phyloP scores from a whole-genome alignment of 30 jellyfish, hydroid and myxozoan species.

The Mastigias papua region DNA sequence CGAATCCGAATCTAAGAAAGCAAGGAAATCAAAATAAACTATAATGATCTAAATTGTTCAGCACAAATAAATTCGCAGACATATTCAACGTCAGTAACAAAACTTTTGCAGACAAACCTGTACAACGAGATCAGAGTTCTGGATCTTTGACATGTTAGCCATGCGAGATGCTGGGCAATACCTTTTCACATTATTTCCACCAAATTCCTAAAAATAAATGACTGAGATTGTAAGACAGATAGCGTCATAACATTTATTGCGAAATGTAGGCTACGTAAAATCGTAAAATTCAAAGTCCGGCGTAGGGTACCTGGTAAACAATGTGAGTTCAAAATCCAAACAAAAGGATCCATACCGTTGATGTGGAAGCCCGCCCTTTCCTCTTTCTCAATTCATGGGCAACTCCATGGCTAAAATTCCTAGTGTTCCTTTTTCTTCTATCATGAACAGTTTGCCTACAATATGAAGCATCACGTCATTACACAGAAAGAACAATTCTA shows the following conservation, averaged over 20 bases:
- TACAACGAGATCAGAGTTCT: not conserved
- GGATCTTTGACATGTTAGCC: conserved; percentile 8
- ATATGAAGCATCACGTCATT: too few relatives aligned
- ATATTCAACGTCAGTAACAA: too few relatives aligned
- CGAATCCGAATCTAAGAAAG: too few relatives aligned
- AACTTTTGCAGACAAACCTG: conserved; percentile 8
- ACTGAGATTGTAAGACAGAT: too few relatives aligned
- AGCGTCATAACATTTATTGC: not conserved
- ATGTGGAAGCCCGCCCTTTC: conserved; percentile 73
- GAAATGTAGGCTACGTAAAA: not conserved
- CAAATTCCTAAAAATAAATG: conserved; percentile 10
- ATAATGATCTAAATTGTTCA: too few relatives aligned
- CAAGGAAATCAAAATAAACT: too few relatives aligned
- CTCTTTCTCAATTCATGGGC: conserved; percentile 31
- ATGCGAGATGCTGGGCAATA: conserved; percentile 10
- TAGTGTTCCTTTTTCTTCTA: not conserved
- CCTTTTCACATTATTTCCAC: conserved; percentile 26
- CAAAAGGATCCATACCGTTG: conserved; percentile 48
- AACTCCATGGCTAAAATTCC: not conserved
- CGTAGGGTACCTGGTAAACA: conserved; percentile 12
- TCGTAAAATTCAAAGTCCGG: not conserved
- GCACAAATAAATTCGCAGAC: too few relatives aligned
- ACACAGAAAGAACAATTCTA: too few relatives aligned
- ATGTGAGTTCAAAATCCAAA: conserved; percentile 13
- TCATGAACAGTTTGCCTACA: not conserved